Evolutionary conservation across 2,797 vertebrate genomes (phyloP).

Genomic region (Antrozous pallidus): DNA sequence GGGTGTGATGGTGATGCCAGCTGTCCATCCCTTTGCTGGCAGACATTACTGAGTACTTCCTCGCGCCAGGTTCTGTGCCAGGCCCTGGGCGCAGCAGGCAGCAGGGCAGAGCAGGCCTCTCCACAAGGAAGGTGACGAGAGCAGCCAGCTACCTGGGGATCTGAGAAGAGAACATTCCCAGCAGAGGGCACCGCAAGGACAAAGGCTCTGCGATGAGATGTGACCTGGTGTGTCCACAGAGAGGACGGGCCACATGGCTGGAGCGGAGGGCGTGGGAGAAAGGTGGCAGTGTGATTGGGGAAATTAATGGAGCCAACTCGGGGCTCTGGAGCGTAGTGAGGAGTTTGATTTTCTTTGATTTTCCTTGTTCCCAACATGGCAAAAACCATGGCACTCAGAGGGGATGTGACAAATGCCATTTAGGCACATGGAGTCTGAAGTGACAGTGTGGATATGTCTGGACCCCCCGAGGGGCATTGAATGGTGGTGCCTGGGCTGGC

Average conservation of each 20-base stretch:
- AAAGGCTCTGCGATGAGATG: background rate
- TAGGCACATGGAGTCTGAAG: background rate
- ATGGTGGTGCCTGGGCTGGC: background rate
- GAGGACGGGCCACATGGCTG: background rate
- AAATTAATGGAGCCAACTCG: background rate
- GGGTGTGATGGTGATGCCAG: rapidly evolving
- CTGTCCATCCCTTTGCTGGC: background rate
- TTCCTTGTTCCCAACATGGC: background rate
- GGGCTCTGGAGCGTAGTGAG: background rate
- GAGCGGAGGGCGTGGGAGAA: background rate
- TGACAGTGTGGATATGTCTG: background rate
- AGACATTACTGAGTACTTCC: background rate
- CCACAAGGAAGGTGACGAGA: background rate
- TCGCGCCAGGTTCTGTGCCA: background rate
- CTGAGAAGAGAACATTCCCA: background rate
- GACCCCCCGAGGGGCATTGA: background rate
- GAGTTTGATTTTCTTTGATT: background rate
- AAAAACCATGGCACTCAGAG: background rate
- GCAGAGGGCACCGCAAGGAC: background rate
- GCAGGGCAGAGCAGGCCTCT: background rate
- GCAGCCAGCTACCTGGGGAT: background rate
- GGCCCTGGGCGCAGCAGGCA: background rate
- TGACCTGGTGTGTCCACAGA: background rate
- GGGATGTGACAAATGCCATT: background rate
- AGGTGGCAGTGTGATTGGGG: background rate